phyloP scores from a whole-genome alignment of 2,113 vertebrate species.

The Thalassarche chlororhynchos region DNA sequence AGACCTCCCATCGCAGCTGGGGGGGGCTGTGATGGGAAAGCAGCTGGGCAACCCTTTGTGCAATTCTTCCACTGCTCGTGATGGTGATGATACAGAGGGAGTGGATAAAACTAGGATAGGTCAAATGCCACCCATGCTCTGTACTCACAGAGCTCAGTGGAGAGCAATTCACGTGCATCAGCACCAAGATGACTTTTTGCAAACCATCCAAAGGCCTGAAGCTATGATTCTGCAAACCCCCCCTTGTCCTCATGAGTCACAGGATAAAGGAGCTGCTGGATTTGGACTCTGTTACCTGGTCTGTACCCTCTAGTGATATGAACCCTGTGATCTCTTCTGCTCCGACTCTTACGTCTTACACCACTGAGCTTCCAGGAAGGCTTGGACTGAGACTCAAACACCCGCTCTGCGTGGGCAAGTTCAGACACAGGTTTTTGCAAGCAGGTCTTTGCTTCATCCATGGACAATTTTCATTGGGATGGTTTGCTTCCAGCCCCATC shows the following conservation, averaged over 20 bases:
- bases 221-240: not conserved
- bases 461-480: not conserved
- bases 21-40: not conserved
- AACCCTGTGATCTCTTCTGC: not conserved
- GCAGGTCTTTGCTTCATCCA: not conserved
- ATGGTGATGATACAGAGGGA: not conserved
- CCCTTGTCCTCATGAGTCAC: not conserved
- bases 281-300: not conserved
- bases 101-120: not conserved
- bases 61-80: not conserved
- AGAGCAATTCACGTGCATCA: not conserved
- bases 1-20: not conserved
- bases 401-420: not conserved
- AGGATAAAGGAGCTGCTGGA: not conserved
- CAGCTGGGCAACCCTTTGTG: not conserved
- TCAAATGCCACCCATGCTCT: not conserved
- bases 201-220: not conserved
- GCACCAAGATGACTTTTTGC: not conserved
- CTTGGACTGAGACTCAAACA: not conserved
- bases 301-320: not conserved
- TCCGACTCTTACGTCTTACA: constrained; percentile 2
- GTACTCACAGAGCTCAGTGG: not conserved
- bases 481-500: not conserved
- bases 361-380: not conserved
- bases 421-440: constrained; percentile 25